Base-by-base conservation (phyloP, 1,140 invertebrate species). In the Anadara kagoshimensis region DNA sequence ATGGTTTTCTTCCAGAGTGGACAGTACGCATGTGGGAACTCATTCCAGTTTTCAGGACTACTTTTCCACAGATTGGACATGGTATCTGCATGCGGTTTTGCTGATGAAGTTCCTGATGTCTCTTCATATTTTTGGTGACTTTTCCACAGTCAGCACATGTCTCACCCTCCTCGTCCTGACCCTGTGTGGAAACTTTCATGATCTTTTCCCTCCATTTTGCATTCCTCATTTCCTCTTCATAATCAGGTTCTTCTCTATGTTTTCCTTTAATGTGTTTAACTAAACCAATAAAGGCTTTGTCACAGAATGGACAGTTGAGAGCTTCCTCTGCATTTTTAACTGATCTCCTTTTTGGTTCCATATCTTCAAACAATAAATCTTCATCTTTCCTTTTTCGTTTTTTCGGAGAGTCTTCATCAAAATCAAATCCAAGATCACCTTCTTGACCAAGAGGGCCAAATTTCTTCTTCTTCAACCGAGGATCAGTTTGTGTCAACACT, bases 31-130 rank as follows among this genome's bases (percentile, higher is more conserved):
- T 87, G 75, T 87, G 86, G 36, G 86, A 86, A 54, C 84, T 86
- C 83, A 87, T 87, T 20, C 84, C 84, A 69, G 86, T 87, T 68
- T 86, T 87, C n/a, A 87, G 75, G 22, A 87, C 85, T 16, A 87
- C 84, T 78, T 87, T 87, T n/a, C 84, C 85, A 82, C 85, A 87
- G 41, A 87, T 87, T 20, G 85, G 85, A 68, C 85, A 87, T 20
- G 85, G 84, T 64, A 85, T 87, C 66, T 87, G 85, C 85, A 87
- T 87, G 45, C 85, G 66, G 51, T 87, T 87, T 70, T 87, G 85
- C 54, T 87, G 85, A 72, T 87, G 85, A 22, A 86, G 80, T 71
- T 87, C 85, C 81, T 84, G 83, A 69, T 87, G 85, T 5, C 85
- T 78, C 71, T 87, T 87, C 70, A 87, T 83, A 70, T 85, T 87